These are phyloP conservation scores for Erinaceus europaeus DNA, from an alignment of 2,113 vertebrate genomes.

Conservation along the genomic window DNA sequence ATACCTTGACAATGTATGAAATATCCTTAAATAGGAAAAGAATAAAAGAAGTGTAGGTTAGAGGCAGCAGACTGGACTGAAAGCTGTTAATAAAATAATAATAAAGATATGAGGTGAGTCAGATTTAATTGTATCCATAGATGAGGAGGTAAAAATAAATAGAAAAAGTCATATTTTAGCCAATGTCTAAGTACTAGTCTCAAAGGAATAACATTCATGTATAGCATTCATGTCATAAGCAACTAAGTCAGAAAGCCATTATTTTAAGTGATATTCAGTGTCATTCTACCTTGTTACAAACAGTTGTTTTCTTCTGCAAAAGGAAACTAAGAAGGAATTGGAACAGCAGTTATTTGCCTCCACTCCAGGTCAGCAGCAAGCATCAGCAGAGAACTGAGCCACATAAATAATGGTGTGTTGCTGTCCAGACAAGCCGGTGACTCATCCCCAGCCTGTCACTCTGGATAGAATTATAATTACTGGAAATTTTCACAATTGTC, in stretches of 20 bases:
- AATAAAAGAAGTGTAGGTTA: background rate
- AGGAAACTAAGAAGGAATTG: constrained; percentile 19
- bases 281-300: background rate
- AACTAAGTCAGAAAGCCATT: constrained; percentile 15
- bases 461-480: constrained; percentile 43
- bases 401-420: constrained; percentile 22
- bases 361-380: background rate
- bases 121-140: background rate
- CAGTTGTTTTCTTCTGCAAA: constrained; percentile 13
- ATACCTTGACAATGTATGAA: background rate
- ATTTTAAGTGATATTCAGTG: background rate
- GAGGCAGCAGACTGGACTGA: background rate
- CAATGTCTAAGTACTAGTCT: background rate
- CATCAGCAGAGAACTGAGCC: background rate
- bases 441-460: constrained; percentile 35
- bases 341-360: constrained; percentile 19
- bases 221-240: background rate
- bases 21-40: background rate
- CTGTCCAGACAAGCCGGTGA: constrained; percentile 45
- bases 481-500: constrained; percentile 60
- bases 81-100: background rate
- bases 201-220: background rate
- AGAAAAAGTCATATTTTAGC: background rate
- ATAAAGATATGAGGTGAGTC: background rate
- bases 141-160: background rate